Base-by-base conservation (phyloP, 1,140 invertebrate genomes). In the Anastatus disparis region DNA sequence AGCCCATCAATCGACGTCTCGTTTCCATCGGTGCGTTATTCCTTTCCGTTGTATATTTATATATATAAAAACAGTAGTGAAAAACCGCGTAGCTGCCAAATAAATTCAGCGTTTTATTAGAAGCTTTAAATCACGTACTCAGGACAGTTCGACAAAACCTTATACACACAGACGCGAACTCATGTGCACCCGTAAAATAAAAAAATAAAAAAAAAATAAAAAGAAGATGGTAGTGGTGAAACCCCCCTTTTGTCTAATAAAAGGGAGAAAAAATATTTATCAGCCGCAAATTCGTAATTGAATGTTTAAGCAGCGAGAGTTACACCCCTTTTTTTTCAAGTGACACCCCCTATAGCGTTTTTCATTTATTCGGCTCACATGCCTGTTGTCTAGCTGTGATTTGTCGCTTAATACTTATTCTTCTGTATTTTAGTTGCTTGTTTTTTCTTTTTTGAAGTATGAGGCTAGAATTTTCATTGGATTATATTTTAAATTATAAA, bases 31-130 rank as follows among this genome's bases (percentile, higher is more conserved):
- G n/a, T n/a, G n/a, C n/a, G n/a, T n/a, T n/a, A n/a, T n/a, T n/a
- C n/a, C n/a, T n/a, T n/a, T n/a, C n/a, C n/a, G n/a, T n/a, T n/a
- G n/a, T n/a, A n/a, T n/a, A n/a, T n/a, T n/a, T n/a, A n/a, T n/a
- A n/a, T n/a, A n/a, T n/a, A n/a, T n/a, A n/a, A 44, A 22, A 58
- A 48, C 27, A 15, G 3, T 24, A 40, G 10, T 35, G 52, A 40
- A 69, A 46, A 38, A 53, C 24, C 29, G n/a, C n/a, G n/a, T n/a
- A 6, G 40, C 3, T 31, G 29, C 13, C 40, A 53, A 52, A 71
- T 69, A 69, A 71, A 71, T 69, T 64, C 24, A 29, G 15, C 53
- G 22, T 66, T 71, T 71, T 71, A 71, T 71, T 71, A 71, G 70
- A 58, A 20, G 13, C 55, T n/a, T 26, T 71, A 71, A 71, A 71